Evolutionary conservation across 2,113 vertebrate genomes (phyloP).

Genomic region (Prunella himalayana): DNA sequence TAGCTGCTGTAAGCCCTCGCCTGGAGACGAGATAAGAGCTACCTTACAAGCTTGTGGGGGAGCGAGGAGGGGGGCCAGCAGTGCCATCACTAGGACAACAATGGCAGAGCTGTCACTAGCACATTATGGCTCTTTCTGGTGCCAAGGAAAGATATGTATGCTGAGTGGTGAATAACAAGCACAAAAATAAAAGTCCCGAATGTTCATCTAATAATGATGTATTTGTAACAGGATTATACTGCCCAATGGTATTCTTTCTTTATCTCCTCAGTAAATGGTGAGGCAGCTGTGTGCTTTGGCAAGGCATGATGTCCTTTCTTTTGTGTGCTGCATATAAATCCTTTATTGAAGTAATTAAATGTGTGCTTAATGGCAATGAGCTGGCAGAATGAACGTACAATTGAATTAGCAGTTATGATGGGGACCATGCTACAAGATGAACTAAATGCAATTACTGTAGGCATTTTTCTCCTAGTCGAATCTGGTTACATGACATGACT

Average conservation of each 20-base stretch:
- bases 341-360: conserved; percentile 98
- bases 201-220: conserved; percentile 89
- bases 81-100: conserved; percentile 71
- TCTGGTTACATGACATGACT: conserved; percentile 87
- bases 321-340: conserved; percentile 97
- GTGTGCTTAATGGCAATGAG: conserved; percentile 92
- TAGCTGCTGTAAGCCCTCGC: conserved; percentile 80
- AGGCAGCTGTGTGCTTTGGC: conserved; percentile 89
- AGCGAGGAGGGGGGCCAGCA: neutral
- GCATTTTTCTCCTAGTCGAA: conserved; percentile 79
- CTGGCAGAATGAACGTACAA: conserved; percentile 91
- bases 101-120: conserved; percentile 72
- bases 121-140: conserved; percentile 77
- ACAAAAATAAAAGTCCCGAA: conserved; percentile 81
- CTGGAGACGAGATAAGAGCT: conserved; percentile 86
- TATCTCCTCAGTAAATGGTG: conserved; percentile 80
- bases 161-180: conserved; percentile 77
- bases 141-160: conserved; percentile 67
- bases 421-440: conserved; percentile 90
- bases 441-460: conserved; percentile 95
- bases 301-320: conserved; percentile 75
- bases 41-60: conserved; percentile 72
- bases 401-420: conserved; percentile 98
- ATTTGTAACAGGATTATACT: conserved; percentile 80
- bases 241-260: conserved; percentile 77